Base-by-base conservation (phyloP, 2,797 vertebrate genomes). In the Apogon hyalosoma region DNA sequence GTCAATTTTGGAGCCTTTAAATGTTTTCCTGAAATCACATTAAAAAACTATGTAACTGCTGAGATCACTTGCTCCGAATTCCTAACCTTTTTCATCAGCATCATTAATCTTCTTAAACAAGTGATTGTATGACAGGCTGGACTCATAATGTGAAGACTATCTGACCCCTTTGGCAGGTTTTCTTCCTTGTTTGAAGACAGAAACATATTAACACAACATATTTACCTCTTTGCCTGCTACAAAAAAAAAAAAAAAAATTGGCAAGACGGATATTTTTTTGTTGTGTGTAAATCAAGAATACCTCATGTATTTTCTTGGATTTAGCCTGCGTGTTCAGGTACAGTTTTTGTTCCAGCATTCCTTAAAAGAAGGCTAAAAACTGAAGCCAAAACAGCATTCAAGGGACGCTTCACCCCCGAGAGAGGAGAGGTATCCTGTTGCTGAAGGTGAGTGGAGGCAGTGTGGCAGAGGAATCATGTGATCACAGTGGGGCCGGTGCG, bases 401-500 rank as follows among this genome's bases (percentile, higher is more conserved):
- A 63, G 79, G 75, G 75, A 76, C 63, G 70, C 66, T 59, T 76
- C 85, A 82, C 69, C 73, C 74, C 61, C 2, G 24, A 33, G 40
- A 59, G 52, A 46, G 64, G 0, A 16, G 80, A 79, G 83, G 82
- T 75, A 62, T 87, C 80, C 70, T 43, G 82, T 79, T 85, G 75
- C 73, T 63, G 50, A 54, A 70, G 47, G 51, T 21, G 82, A 58
- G 63, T 10, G 64, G 52, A 62, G 65, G 61, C 72, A 67, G 58
- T 42, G 67, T 41, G 79, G 71, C 43, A 56, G 77, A 48, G 70
- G 66, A 76, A 88, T 94, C 94, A 99, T 92, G 98, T 99, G 88
- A 99, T 98, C 77, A 99, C 97, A 0, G 97, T 99, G 4, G 98
- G 98, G 6, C 90, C 94, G 0, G 91, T 88, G 74, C 98, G 97